Conservation (phyloP, 2,797 vertebrate species). For the Smutsia gigantea region DNA sequence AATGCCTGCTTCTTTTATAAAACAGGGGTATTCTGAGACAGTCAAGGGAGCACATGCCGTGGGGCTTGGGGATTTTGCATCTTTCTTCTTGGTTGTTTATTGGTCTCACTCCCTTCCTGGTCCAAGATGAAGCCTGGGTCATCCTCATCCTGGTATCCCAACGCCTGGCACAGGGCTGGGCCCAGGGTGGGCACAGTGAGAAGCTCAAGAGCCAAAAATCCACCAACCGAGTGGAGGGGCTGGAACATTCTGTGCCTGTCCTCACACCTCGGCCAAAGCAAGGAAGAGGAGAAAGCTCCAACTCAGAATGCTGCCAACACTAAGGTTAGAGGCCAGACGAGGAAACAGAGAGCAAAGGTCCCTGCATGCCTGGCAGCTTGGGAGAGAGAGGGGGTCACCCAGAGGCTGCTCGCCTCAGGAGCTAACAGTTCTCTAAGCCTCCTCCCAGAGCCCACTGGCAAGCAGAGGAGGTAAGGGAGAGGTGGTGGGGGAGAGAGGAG, state of each 20-base stretch:
- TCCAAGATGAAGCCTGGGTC: not conserved
- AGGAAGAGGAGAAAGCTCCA: not conserved
- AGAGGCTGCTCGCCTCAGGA: not conserved
- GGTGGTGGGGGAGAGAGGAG: not conserved
- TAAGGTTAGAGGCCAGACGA: not conserved
- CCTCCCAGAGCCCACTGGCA: not conserved
- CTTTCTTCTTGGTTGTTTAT: not conserved
- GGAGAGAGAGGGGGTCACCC: not conserved
- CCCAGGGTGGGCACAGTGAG: accelerated
- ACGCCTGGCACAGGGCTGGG: not conserved
- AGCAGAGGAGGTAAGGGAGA: not conserved
- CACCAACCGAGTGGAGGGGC: accelerated
- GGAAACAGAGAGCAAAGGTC: not conserved
- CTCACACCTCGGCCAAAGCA: not conserved
- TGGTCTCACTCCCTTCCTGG: not conserved
- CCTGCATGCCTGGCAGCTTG: not conserved
- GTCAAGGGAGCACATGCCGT: not conserved
- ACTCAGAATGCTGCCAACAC: not conserved
- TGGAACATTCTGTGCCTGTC: not conserved
- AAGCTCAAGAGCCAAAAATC: not conserved
- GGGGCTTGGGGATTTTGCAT: not conserved
- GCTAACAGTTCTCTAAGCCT: not conserved
- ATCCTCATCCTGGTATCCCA: not conserved
- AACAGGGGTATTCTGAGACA: not conserved
- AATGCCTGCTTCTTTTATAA: not conserved